Conservation (phyloP, 2,797 vertebrate genomes). For the Paguma larvata region DNA sequence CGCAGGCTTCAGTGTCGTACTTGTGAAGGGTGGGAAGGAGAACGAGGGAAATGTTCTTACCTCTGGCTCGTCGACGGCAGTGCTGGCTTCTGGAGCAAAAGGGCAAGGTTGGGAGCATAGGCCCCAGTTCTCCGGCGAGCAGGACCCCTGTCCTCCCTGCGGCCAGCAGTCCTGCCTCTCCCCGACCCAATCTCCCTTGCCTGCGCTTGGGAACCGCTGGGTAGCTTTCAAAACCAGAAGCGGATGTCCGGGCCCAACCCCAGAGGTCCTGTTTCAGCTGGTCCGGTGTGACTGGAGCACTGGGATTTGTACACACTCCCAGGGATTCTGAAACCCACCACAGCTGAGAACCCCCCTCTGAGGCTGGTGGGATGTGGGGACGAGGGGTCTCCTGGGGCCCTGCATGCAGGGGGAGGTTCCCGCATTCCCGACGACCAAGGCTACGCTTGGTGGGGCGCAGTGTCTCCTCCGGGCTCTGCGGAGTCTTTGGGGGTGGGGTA, state of each 20-base stretch:
- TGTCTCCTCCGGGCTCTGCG: rapidly evolving
- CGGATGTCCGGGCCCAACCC: neutral
- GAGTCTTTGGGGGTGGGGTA: neutral
- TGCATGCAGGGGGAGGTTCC: rapidly evolving
- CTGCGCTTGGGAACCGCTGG: neutral
- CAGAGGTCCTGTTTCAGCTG: neutral
- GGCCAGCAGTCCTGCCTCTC: neutral
- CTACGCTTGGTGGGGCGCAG: rapidly evolving
- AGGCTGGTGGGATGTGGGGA: rapidly evolving
- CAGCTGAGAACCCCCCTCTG: rapidly evolving
- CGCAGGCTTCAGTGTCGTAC: neutral
- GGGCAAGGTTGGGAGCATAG: rapidly evolving
- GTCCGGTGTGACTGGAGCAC: too few relatives aligned
- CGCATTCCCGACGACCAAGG: rapidly evolving
- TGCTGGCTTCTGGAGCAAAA: neutral
- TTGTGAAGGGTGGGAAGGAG: neutral
- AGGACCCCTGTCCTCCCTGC: neutral
- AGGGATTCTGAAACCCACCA: neutral
- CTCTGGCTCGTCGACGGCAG: neutral
- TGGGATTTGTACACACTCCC: neutral
- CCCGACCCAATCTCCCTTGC: neutral
- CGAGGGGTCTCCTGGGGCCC: constrained; percentile 58
- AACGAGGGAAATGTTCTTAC: neutral
- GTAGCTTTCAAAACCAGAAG: too few relatives aligned
- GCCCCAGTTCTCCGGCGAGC: rapidly evolving